Evolutionary conservation across 2,113 vertebrate species (phyloP), one percentile per base, ranked within the genome.

Genomic region (Syrrhaptes paradoxus): DNA sequence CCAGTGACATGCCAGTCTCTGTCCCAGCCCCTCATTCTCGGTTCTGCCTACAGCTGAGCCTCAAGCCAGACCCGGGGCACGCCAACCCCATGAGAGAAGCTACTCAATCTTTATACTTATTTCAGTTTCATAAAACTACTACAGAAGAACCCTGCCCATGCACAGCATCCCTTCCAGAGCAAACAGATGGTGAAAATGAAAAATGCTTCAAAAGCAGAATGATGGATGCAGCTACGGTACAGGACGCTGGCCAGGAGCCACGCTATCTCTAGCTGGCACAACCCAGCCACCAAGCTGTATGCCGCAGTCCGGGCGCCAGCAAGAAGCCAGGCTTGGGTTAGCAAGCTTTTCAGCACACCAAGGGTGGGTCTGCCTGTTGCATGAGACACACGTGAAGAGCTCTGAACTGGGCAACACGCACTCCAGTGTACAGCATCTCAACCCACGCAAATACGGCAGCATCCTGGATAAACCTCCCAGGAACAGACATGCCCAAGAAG

Each of bases 371-470:
- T 38, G 46, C 21, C 36, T 31, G 11, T 48, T 10, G 9, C 24
- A 28, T 1, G 9, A 78, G 59, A 52, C 13, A 24, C 17, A 9
- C 0, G 0, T 36, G 25, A 16, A 68, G 48, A 34, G 68, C 21
- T 65, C 45, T 18, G 12, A 48, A 11, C 1, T 7, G 14, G 19
- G 26, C 78, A 55, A 7, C 6, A 16, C 5, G 32, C 2, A 1
- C 21, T 34, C 31, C 7, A 38, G 16, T 2, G 29, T 31, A n/a
- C 0, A 1, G 18, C 26, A 52, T 51, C 43, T 58, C 67, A 28
- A 7, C 11, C 13, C 13, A 43, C 24, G n/a, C 31, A 68, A 46
- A 43, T 6, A 24, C 11, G 68, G 51, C 49, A 45, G 38, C 54
- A 19, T 18, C 45, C 81, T 22, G 34, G 36, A 31, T 10, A 78